These are phyloP conservation scores for Propithecus deckenii DNA, from an alignment of 2,797 vertebrate species.

Conservation along the genomic window DNA sequence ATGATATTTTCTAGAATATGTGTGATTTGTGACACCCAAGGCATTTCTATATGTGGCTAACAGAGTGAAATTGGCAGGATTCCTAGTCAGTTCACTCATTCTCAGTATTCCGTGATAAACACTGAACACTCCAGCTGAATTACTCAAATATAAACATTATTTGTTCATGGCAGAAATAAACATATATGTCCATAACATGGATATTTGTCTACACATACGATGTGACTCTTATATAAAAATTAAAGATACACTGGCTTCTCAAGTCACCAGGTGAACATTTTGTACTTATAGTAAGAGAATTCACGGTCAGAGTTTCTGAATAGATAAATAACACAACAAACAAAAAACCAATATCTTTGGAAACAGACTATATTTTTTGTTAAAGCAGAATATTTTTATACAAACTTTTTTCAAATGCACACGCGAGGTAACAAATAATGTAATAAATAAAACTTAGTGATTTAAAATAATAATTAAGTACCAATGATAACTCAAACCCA, in stretches of 20 bases:
- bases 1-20: not conserved
- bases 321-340: not conserved
- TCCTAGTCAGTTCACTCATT: not conserved
- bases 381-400: not conserved
- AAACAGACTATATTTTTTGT: not conserved
- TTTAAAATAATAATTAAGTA: slow-evolving; percentile 21
- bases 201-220: not conserved
- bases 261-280: not conserved
- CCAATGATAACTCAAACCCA: not conserved
- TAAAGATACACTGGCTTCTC: not conserved
- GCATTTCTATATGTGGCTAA: not conserved
- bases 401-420: not conserved
- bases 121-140: not conserved
- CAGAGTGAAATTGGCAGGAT: not conserved
- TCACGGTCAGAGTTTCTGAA: not conserved
- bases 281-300: not conserved
- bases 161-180: not conserved
- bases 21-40: not conserved
- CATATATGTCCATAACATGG: not conserved
- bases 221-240: not conserved
- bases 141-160: not conserved
- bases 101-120: not conserved
- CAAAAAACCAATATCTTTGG: not conserved
- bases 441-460: slow-evolving; percentile 5
- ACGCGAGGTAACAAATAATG: not conserved